Base-by-base conservation (phyloP, 2,113 vertebrate species). In the Acinonyx jubatus region DNA sequence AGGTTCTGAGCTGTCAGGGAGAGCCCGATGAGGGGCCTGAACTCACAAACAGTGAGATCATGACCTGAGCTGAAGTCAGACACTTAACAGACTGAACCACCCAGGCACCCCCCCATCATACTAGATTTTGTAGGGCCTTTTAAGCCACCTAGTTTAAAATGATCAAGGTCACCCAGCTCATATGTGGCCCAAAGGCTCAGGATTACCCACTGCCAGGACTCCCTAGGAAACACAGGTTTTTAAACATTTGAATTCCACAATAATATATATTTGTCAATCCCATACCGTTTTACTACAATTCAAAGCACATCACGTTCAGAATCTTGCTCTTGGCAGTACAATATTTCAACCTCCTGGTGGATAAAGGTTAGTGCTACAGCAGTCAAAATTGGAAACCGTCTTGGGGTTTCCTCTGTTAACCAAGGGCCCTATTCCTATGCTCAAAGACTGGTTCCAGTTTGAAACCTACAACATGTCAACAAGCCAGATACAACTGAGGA, bases 211-310 rank as follows among this genome's bases (percentile, higher is more conserved):
- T 5, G 25, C 63, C 4, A 1, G 48, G 63, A 74, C 48, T 14
- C 45, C 31, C 27, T 0, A 38, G 57, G 61, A 66, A 97, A 38
- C n/a, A 18, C 68, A 52, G 50, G 3, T 38, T 81, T 95, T n/a
- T 83, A 63, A 76, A n/a, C 29, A 48, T 36, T 55, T 82, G 78
- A 97, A 91, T 89, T 41, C 71, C 6, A 97, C n/a, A 74, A 45
- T 0, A 5, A 48, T 27, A 12, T 18, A 1, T 11, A 31, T 48
- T 84, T 96, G 84, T 93, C 97, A 97, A 89, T 19, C 80, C 83
- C 91, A 8, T 6, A n/a, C 69, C 71, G 6, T 94, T 78, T 65
- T 66, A 65, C 61, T 73, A 79, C 80, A 78, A 91, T 33, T 50
- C 76, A 80, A 76, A 93, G 63, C 68, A 91, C 14, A 71, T 0